These are phyloP conservation scores for Drosophila murphyi DNA, from an alignment of 1,140 invertebrate species.

Conservation along the genomic window DNA sequence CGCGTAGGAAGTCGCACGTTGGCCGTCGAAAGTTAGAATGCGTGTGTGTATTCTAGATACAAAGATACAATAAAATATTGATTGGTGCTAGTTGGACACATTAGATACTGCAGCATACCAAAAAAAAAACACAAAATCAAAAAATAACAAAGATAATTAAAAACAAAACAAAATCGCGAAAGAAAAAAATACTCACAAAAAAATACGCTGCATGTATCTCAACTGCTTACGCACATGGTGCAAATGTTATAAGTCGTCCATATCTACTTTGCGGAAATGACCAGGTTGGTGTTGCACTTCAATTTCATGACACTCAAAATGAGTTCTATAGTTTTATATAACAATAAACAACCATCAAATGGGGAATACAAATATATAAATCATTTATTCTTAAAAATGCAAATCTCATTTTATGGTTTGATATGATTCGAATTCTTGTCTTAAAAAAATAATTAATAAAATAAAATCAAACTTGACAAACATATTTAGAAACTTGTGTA, in stretches of 20 bases:
- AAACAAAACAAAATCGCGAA: conserved; percentile 33
- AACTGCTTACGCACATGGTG: conserved; percentile 38
- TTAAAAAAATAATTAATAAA: too few relatives aligned
- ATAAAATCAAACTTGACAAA: too few relatives aligned
- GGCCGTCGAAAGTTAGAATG: conserved; percentile 50
- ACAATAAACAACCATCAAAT: too few relatives aligned
- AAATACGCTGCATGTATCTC: conserved; percentile 42
- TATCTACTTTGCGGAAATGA: conserved; percentile 68
- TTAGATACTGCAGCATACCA: conserved; percentile 50
- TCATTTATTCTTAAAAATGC: too few relatives aligned
- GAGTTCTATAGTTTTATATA: too few relatives aligned
- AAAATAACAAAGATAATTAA: background rate
- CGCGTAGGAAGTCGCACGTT: conserved; percentile 51
- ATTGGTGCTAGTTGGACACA: conserved; percentile 61
- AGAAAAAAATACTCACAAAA: conserved; percentile 42
- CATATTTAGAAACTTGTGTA: too few relatives aligned
- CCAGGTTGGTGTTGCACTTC: conserved; percentile 62
- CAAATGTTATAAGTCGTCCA: conserved; percentile 65
- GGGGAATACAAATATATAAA: too few relatives aligned
- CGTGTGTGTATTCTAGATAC: conserved; percentile 60
- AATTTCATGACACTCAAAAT: background rate
- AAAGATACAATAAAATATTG: conserved; percentile 57
- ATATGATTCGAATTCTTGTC: too few relatives aligned
- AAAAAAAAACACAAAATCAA: conserved; percentile 9
- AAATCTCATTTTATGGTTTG: too few relatives aligned